Evolutionary conservation across 2,888 invertebrate species (phyloP), one percentile per base, ranked within the genome.

Genomic region (Boloria euphrosyne): DNA sequence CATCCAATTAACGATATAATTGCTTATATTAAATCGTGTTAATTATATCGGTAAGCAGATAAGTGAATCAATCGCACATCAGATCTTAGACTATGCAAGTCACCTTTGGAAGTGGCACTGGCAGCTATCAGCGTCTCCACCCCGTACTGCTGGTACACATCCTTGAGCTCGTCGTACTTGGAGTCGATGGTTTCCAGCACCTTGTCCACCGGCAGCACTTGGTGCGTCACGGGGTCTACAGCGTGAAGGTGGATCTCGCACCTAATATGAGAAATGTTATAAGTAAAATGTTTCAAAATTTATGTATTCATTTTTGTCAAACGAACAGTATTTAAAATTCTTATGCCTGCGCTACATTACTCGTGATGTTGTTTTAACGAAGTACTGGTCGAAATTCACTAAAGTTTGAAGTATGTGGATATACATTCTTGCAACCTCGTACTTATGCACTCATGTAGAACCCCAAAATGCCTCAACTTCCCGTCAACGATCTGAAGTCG

Each of bases 221-320:
- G 95, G 80, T 95, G 95, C 0, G 95, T 94, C 69, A 90, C 87
- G 0, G 94, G 94, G 78, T 97, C 96, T 0, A 97, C 96, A 0
- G 96, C 96, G 80, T 97, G 95, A 67, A 97, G 93, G 78, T 96
- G 97, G 85, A 97, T 94, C 80, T 97, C 97, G 75, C 96, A 96
- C 97, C 97, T 96, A 75, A 81, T 76, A 10, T 2, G 44, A 17
- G 22, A 6, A 49, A 14, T 49, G 10, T 14, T n/a, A n/a, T 16
- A 49, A 16, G 4, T 16, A 4, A 10, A 16, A 14, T n/a, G 16
- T 16, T 16, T 47, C 4, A 47, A 4, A 47, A 13, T 6, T 16
- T n/a, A 47, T 47, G 6, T 6, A 47, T 13, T n/a, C n/a, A n/a
- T n/a, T 49, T 47, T 16, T 49, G 47, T 7, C 7, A 38, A 38